Percentiles rank a stretch among this genome's conserved stretches.
Conservation (phyloP, 2,888 invertebrate genomes). For the Thecophora atra region DNA sequence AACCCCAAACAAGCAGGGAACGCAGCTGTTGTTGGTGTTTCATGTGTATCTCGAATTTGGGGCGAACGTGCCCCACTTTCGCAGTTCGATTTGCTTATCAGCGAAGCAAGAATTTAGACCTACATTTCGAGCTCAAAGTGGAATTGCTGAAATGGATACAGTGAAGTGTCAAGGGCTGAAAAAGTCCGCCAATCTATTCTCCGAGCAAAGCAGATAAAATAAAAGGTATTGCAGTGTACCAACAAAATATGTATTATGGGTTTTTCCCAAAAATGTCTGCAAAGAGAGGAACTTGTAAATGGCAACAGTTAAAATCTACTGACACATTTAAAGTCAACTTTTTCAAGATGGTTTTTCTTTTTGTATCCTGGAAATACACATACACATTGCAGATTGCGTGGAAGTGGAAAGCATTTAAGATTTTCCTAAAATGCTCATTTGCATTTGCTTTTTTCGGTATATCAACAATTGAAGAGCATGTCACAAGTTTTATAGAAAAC, state of each 20-base stretch:
- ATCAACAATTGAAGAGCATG: no score
- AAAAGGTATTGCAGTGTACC: neutral
- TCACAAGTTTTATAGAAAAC: no score
- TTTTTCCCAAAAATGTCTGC: no score
- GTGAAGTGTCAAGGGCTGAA: constrained; percentile 31
- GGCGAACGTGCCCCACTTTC: constrained; percentile 28
- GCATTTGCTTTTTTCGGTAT: no score
- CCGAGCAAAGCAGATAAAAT: neutral
- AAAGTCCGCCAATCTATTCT: constrained; percentile 19
- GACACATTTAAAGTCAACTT: constrained; percentile 19
- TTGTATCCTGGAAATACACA: constrained; percentile 23
- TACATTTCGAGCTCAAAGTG: constrained; percentile 19
- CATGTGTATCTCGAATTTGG: constrained; percentile 9
- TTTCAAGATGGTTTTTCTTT: neutral
- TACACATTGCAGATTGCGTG: neutral
- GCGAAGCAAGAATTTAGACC: constrained; percentile 24
- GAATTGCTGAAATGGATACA: neutral
- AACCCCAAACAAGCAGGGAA: constrained; percentile 24
- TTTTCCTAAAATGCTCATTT: no score
- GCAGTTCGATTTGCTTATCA: constrained; percentile 25
- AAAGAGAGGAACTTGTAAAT: neutral
- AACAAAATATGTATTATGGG: neutral
- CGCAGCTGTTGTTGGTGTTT: neutral
- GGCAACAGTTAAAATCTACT: neutral
- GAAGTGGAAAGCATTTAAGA: neutral